A percentile compares a stretch with the other conserved stretches of the same genome.
These are phyloP conservation scores for Cloeon dipterum DNA, from an alignment of 2,888 invertebrate species.

Conservation along the genomic window DNA sequence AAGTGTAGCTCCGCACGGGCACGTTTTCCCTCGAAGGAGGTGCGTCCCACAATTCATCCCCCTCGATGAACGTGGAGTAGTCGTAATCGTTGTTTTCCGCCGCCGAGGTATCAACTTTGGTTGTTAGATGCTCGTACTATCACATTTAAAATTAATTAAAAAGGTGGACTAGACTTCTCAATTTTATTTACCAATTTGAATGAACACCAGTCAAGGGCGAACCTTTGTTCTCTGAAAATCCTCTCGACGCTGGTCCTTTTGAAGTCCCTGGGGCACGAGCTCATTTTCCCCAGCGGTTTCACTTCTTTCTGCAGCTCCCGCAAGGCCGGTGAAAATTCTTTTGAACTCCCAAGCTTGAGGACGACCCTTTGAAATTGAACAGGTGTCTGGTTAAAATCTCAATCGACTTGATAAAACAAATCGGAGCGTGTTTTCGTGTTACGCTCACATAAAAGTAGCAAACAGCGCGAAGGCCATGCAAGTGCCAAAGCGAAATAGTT, in stretches of 20 bases:
- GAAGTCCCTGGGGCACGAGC: constrained; percentile 57
- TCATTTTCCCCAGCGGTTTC: constrained; percentile 49
- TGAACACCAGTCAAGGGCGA: constrained; percentile 73
- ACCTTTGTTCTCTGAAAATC: constrained; percentile 52
- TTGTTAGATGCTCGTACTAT: too few relatives aligned
- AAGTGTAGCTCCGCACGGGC: constrained; percentile 42
- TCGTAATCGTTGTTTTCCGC: too few relatives aligned
- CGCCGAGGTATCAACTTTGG: too few relatives aligned
- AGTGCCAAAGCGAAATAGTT: too few relatives aligned
- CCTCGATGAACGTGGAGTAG: neutral
- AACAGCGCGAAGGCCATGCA: too few relatives aligned
- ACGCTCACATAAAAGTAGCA: too few relatives aligned
- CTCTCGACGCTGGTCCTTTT: constrained; percentile 70
- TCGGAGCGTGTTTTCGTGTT: too few relatives aligned
- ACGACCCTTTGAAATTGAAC: constrained; percentile 34
- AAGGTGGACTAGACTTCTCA: too few relatives aligned
- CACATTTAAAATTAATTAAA: too few relatives aligned
- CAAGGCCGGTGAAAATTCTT: constrained; percentile 45
- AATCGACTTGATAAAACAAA: too few relatives aligned
- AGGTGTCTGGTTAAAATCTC: neutral
- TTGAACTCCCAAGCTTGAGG: constrained; percentile 53
- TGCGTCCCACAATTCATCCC: constrained; percentile 3
- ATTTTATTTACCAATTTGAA: constrained; percentile 72
- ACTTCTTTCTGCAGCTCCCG: constrained; percentile 55
- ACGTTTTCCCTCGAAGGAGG: constrained; percentile 17